Conservation (phyloP, 2,113 vertebrate species). For the Clarias gariepinus region DNA sequence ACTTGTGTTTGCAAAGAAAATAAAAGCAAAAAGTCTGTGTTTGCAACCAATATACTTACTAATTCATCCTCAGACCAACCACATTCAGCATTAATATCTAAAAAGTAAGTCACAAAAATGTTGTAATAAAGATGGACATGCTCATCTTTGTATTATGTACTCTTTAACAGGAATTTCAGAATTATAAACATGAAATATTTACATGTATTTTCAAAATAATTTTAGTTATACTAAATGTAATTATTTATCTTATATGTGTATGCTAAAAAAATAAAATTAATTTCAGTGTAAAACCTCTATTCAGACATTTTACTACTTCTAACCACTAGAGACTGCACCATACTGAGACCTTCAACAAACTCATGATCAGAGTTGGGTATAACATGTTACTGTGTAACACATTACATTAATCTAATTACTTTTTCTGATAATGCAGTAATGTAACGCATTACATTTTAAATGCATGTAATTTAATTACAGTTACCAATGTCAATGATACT, state of each 20-base stretch:
- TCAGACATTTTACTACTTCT: background rate
- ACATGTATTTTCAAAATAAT: background rate
- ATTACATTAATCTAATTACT: no score
- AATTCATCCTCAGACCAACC: conserved; percentile 71
- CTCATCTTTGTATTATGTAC: background rate
- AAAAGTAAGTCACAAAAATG: background rate
- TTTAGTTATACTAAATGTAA: background rate
- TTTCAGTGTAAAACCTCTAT: background rate
- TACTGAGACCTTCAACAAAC: background rate
- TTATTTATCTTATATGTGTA: background rate
- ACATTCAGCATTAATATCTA: conserved; percentile 59
- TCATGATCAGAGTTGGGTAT: background rate
- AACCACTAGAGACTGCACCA: background rate
- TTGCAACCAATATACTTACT: conserved; percentile 61
- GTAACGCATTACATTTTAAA: no score
- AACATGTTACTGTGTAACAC: no score
- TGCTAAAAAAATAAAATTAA: background rate
- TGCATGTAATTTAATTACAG: no score
- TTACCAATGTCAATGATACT: no score
- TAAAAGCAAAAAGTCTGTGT: background rate
- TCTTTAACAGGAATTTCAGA: background rate
- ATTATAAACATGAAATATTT: background rate
- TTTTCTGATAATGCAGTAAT: no score
- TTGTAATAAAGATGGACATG: background rate
- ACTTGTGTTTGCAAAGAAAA: background rate